These are phyloP conservation scores for Chaenocephalus aceratus DNA, from an alignment of 2,113 vertebrate species.

Conservation along the genomic window DNA sequence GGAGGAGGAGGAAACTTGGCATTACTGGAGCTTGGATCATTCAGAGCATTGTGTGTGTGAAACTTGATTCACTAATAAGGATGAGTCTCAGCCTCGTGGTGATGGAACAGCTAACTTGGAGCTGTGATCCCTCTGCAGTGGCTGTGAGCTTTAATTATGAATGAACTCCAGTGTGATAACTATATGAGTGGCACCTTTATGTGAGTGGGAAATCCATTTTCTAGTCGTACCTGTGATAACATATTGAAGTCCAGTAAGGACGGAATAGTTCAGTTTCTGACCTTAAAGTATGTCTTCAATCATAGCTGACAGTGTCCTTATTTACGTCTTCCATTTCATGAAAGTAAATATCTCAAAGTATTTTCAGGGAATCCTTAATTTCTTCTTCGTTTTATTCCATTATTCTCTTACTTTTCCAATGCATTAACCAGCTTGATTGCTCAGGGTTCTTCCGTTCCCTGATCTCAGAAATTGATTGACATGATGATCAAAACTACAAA, in stretches of 20 bases:
- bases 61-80: too few species aligned
- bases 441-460: too few species aligned
- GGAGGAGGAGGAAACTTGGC: slow-evolving; percentile 11
- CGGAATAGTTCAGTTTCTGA: not conserved
- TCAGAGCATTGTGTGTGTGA: slow-evolving; percentile 9
- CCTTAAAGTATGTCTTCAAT: too few species aligned
- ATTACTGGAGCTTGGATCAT: slow-evolving; percentile 40
- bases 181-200: not conserved
- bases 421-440: too few species aligned
- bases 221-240: not conserved
- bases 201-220: not conserved
- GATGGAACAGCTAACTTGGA: slow-evolving; percentile 46
- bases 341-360: too few species aligned
- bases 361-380: not conserved
- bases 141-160: slow-evolving; percentile 7
- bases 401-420: not conserved
- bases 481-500: too few species aligned
- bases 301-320: not conserved
- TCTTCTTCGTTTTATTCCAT: not conserved
- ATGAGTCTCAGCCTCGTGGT: slow-evolving; percentile 28
- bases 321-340: not conserved
- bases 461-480: too few species aligned
- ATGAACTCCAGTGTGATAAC: slow-evolving; percentile 8
- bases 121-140: slow-evolving; percentile 28
- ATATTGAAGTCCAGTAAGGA: not conserved